Evolutionary conservation across 2,113 vertebrate genomes (phyloP).

Genomic region (Tychaedon coryphoeus): DNA sequence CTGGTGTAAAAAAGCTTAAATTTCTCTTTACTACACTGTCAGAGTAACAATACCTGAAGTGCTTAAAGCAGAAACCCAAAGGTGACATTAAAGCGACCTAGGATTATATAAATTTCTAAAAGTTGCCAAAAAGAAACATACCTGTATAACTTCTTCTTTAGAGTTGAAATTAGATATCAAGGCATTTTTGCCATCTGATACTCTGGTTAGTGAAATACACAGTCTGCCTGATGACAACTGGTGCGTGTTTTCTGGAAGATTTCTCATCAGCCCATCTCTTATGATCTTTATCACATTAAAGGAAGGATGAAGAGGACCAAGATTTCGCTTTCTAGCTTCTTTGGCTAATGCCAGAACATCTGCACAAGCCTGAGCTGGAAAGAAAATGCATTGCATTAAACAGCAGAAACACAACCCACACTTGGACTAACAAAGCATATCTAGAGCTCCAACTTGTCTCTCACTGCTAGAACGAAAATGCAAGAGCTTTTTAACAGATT

Average conservation of each 20-base stretch:
- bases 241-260: constrained; percentile 83
- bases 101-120: background rate
- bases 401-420: background rate
- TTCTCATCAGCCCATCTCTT: constrained; percentile 64
- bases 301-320: constrained; percentile 85
- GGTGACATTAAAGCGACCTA: background rate
- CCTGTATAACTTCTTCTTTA: constrained; percentile 91
- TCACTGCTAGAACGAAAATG: background rate
- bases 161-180: constrained; percentile 87
- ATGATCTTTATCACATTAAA: constrained; percentile 81
- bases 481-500: background rate
- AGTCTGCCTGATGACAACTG: constrained; percentile 74
- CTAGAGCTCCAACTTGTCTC: background rate
- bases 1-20: background rate
- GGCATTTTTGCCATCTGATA: constrained; percentile 86
- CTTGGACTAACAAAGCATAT: background rate
- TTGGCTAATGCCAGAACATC: constrained; percentile 70
- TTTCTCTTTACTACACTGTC: background rate
- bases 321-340: constrained; percentile 79
- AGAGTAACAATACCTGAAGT: background rate
- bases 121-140: constrained; percentile 44
- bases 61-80: background rate
- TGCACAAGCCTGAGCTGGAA: constrained; percentile 63
- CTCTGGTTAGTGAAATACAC: constrained; percentile 86
- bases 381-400: background rate